Conservation (phyloP, 1,140 invertebrate species). For the Drosophila parvula region DNA sequence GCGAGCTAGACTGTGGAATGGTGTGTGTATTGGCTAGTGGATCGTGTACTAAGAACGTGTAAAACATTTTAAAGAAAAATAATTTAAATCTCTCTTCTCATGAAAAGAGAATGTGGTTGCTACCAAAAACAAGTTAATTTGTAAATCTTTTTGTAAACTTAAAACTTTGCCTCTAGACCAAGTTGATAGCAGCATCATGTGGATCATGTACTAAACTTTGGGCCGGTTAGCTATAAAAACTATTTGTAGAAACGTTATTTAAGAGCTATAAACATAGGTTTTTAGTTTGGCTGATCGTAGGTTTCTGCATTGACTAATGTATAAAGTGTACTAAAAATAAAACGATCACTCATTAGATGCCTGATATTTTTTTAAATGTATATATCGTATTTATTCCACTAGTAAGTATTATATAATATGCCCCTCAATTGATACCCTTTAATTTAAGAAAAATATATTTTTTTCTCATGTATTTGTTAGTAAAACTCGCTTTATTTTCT, state of each 20-base stretch:
- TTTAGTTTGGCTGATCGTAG: background rate
- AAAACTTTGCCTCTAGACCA: background rate
- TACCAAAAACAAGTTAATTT: background rate
- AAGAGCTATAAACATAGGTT: background rate
- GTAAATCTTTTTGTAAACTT: background rate
- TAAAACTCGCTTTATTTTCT: slow-evolving; percentile 45
- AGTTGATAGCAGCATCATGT: background rate
- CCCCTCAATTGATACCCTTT: no score
- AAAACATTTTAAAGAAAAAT: no score
- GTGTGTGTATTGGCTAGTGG: background rate
- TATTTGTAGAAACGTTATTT: no score
- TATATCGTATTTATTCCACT: background rate
- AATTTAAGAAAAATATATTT: background rate
- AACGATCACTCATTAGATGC: background rate
- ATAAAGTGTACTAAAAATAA: background rate
- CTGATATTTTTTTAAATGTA: background rate
- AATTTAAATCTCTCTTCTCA: no score
- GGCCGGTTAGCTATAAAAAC: background rate
- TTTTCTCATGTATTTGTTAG: slow-evolving; percentile 22
- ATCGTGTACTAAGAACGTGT: background rate
- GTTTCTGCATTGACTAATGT: background rate
- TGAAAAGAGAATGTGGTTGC: background rate
- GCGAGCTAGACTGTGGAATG: background rate
- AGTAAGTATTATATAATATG: background rate
- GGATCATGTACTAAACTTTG: background rate